Conservation (phyloP, 2,113 vertebrate species). For the Alligator mississippiensis region DNA sequence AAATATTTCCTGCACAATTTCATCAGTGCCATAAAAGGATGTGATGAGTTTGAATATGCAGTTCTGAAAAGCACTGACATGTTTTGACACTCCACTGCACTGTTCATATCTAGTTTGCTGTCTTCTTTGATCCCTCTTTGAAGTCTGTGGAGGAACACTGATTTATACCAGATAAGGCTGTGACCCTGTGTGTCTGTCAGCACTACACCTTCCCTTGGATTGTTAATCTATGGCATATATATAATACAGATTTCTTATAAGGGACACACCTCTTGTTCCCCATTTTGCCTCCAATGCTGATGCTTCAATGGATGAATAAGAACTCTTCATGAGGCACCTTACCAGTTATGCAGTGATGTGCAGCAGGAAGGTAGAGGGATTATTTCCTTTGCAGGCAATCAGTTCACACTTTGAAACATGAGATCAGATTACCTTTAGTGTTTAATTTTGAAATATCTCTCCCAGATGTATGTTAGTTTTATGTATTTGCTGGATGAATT, state of each 20-base stretch:
- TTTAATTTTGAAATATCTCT: conserved; percentile 72
- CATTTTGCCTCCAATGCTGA: conserved; percentile 28
- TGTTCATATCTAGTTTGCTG: conserved; percentile 53
- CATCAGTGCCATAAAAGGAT: neutral
- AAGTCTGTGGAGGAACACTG: conserved; percentile 57
- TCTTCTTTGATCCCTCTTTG: conserved; percentile 69
- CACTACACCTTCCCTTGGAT: conserved; percentile 23
- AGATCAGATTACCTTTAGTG: conserved; percentile 61
- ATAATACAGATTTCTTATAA: conserved; percentile 47
- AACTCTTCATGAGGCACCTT: neutral
- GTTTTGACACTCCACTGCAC: conserved; percentile 51
- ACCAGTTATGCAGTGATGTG: conserved; percentile 2
- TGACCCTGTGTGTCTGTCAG: conserved; percentile 59
- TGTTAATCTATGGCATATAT: conserved; percentile 18
- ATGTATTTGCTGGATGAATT: conserved; percentile 46
- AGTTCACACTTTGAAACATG: conserved; percentile 61
- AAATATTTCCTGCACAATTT: conserved; percentile 47
- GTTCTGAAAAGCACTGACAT: conserved; percentile 32
- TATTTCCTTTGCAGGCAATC: conserved; percentile 65
- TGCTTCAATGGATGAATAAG: conserved; percentile 1
- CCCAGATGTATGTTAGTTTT: conserved; percentile 54
- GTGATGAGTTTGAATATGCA: conserved; percentile 23
- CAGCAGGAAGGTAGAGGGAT: conserved; percentile 54
- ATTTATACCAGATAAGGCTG: conserved; percentile 48
- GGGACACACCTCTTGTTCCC: neutral